Percentiles rank a stretch among this genome's conserved stretches.
Conservation (phyloP, 2,888 invertebrate species). For the Parnassius orleans region DNA sequence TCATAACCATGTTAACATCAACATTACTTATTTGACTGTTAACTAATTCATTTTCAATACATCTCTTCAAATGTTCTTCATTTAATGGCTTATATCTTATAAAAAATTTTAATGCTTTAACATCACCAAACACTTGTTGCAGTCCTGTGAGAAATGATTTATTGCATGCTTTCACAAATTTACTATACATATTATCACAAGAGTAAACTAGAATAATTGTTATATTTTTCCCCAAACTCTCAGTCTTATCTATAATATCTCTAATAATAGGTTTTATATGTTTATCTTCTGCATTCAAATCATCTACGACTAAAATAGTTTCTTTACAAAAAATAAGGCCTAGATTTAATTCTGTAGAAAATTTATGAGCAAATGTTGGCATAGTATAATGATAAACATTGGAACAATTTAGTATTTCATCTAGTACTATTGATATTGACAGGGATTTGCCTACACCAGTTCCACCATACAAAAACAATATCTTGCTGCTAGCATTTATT, state of each 20-base stretch:
- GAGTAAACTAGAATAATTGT: constrained; percentile 65
- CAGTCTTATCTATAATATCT: constrained; percentile 53
- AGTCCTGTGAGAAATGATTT: constrained; percentile 43
- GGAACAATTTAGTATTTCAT: constrained; percentile 47
- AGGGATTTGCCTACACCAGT: constrained; percentile 74
- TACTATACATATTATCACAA: constrained; percentile 47
- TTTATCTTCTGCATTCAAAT: constrained; percentile 49
- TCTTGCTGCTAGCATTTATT: constrained; percentile 45
- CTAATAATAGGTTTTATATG: constrained; percentile 44
- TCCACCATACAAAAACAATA: constrained; percentile 65
- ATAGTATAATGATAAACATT: constrained; percentile 71
- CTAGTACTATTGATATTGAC: constrained; percentile 54
- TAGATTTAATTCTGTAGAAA: constrained; percentile 56
- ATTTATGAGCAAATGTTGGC: constrained; percentile 57
- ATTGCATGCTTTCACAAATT: constrained; percentile 51
- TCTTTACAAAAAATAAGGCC: constrained; percentile 59
- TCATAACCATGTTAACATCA: constrained; percentile 48
- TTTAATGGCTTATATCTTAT: constrained; percentile 58
- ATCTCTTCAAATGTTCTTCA: constrained; percentile 52
- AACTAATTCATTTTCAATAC: constrained; percentile 57
- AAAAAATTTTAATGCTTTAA: constrained; percentile 47
- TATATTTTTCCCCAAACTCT: constrained; percentile 50
- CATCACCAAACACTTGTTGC: constrained; percentile 41
- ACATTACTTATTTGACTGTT: constrained; percentile 35
- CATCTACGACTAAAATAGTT: constrained; percentile 62